Percentiles rank a stretch among this genome's conserved stretches.
Conservation (phyloP, 1,140 invertebrate species). For the Eciton burchellii region DNA sequence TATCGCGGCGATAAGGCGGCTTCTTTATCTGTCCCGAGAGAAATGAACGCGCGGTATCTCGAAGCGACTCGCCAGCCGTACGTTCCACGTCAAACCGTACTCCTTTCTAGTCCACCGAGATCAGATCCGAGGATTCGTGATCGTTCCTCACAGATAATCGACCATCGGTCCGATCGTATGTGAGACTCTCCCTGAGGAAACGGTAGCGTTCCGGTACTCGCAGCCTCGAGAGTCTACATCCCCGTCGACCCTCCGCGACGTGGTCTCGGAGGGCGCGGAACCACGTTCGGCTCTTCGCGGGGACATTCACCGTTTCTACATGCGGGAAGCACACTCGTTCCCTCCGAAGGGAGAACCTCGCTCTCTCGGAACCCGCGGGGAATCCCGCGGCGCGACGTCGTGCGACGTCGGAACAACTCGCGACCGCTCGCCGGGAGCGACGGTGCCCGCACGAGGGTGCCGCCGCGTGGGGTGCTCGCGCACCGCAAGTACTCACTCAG, state of each 20-base stretch:
- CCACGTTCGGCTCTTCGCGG: too few relatives aligned
- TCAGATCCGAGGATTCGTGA: background rate
- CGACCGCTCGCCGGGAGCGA: too few relatives aligned
- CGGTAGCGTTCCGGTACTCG: background rate
- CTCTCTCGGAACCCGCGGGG: too few relatives aligned
- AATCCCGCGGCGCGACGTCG: too few relatives aligned
- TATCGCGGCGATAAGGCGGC: background rate
- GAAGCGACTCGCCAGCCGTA: background rate
- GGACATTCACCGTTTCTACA: conserved; percentile 8
- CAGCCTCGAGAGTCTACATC: background rate
- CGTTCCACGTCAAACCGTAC: background rate
- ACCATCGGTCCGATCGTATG: background rate
- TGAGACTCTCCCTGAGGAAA: background rate
- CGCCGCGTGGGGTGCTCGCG: conserved; percentile 76
- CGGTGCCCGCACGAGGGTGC: background rate
- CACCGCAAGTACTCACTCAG: conserved; percentile 64
- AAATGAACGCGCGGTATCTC: background rate
- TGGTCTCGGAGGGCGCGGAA: too few relatives aligned
- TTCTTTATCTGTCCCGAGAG: background rate
- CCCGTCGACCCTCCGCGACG: background rate
- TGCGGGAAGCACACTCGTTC: background rate
- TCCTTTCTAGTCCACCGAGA: background rate
- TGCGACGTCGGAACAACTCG: too few relatives aligned
- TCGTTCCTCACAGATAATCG: background rate
- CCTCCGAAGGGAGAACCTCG: conserved; percentile 43